A percentile compares a stretch with the other conserved stretches of the same genome.
Evolutionary conservation across 2,797 vertebrate species (phyloP).

Genomic region (Diglossa cyanea): DNA sequence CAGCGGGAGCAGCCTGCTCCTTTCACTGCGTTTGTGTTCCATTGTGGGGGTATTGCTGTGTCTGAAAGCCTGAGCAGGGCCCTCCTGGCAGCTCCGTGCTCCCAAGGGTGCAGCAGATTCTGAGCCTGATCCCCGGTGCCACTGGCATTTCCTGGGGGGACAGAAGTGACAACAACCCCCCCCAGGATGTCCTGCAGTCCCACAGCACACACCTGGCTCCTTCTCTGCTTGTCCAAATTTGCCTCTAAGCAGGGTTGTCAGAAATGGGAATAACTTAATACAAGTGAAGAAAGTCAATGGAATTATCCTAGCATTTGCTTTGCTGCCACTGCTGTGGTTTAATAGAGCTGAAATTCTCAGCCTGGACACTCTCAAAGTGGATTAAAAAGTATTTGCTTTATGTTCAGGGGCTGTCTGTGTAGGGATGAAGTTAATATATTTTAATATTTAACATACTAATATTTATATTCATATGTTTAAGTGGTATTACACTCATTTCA

Average conservation of each 20-base stretch:
- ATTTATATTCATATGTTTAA: not conserved
- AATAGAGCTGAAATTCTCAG: not conserved
- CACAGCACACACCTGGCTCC: not conserved
- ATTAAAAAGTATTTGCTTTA: slow-evolving; percentile 14
- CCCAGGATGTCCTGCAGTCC: not conserved
- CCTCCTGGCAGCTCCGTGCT: slow-evolving; percentile 40
- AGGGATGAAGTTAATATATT: not conserved
- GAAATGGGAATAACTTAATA: not conserved
- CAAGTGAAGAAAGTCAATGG: not conserved
- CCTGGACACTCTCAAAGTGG: not conserved
- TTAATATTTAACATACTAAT: not conserved
- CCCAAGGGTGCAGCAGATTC: slow-evolving; percentile 11
- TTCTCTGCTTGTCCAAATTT: not conserved
- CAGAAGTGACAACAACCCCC: not conserved
- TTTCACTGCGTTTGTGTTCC: not conserved
- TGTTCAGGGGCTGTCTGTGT: not conserved
- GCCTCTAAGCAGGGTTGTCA: not conserved
- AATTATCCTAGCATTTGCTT: not conserved
- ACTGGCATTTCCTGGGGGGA: not conserved
- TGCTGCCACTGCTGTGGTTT: not conserved
- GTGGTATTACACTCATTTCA: not conserved
- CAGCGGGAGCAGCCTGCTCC: slow-evolving; percentile 23
- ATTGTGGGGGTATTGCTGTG: not conserved
- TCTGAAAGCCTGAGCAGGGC: not conserved
- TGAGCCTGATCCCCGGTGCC: slow-evolving; percentile 33